Conservation (phyloP, 2,888 invertebrate species). For the Polyommatus iphigenia region DNA sequence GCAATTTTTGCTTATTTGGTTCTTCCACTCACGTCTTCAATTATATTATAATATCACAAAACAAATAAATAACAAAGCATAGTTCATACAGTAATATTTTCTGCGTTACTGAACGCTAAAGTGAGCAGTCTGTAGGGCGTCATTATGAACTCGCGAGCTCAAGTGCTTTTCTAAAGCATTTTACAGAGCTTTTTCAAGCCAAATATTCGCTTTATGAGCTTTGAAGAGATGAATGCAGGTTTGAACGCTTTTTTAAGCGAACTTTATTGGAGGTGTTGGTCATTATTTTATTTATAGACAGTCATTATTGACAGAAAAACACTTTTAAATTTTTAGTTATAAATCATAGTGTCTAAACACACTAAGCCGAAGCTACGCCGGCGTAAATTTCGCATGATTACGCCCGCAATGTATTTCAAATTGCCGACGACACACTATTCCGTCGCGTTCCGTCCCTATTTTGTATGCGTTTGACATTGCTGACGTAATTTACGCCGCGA, state of each 20-base stretch:
- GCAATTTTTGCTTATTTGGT: no score
- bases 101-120: slow-evolving; percentile 13
- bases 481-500: no score
- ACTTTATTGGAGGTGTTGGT: slow-evolving; percentile 2
- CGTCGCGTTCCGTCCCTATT: no score
- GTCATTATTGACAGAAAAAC: background rate
- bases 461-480: no score
- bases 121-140: slow-evolving; percentile 5
- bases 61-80: background rate
- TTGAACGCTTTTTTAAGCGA: background rate
- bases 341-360: no score
- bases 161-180: slow-evolving; percentile 27
- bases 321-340: no score
- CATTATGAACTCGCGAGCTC: slow-evolving; percentile 24
- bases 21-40: no score
- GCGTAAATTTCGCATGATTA: no score
- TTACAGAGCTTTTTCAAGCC: slow-evolving; percentile 23
- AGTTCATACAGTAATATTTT: slow-evolving; percentile 3
- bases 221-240: background rate
- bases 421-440: no score
- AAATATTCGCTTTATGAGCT: slow-evolving; percentile 16
- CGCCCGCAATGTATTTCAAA: no score
- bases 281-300: background rate
- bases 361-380: no score
- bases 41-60: background rate